Evolutionary conservation across 2,113 vertebrate species (phyloP), one percentile per base, ranked within the genome.

Genomic region (Phoxinus phoxinus): DNA sequence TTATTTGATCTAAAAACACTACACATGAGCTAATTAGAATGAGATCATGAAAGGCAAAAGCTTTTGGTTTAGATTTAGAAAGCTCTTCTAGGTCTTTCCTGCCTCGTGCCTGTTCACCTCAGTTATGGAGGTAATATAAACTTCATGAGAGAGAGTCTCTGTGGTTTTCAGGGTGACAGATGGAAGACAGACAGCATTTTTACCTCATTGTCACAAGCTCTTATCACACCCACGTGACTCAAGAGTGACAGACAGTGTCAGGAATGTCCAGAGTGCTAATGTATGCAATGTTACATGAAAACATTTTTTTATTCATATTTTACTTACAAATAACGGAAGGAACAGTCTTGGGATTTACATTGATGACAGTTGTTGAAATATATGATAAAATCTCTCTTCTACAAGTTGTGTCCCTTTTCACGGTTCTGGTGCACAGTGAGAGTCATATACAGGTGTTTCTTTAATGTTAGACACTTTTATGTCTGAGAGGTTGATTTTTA

Each of bases 181-280:
- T 53, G 59, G 65, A 63, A 41, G 4, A 12, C 23, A 23, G 21
- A n/a, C 35, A 41, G 41, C 41, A 25, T 73, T 46, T n/a, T 27
- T 12, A 46, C 41, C 12, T 8, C 6, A 0, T n/a, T 15, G 41
- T 73, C 41, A 73, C n/a, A 73, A 46, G 41, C 71, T 73, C 41
- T 46, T 73, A 73, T 73, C 12, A 73, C 71, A 46, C 37, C 41
- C 71, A 73, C 12, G n/a, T 46, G 71, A 46, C 71, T 73, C 37
- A 46, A 71, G n/a, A 73, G 71, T 73, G 71, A 73, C 41, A 73
- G 71, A 25, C 71, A 15, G 71, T 46, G 71, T 73, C 41, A 25
- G 23, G 37, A 73, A 73, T 73, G 35, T 46, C 37, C 37, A 46
- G 41, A 73, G 23, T 73, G 69, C 9, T n/a, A 44, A 25, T 73